phyloP scores from a whole-genome alignment of 35 echinoderm and acorn worm species.

The Heliocidaris tuberculata region DNA sequence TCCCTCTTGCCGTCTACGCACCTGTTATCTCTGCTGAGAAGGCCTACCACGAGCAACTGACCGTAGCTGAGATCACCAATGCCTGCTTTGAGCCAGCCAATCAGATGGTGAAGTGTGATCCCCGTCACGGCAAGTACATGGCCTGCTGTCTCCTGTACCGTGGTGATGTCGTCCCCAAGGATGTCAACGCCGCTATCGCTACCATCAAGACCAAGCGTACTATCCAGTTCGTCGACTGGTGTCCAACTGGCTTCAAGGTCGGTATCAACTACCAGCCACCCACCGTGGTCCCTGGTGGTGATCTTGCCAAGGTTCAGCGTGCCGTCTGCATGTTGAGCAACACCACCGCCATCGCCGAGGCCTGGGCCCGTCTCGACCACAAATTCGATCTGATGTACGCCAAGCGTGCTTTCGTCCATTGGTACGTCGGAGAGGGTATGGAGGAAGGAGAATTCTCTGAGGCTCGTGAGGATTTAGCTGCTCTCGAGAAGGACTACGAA shows the following conservation, averaged over 20 bases:
- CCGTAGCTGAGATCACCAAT: conserved; percentile 62
- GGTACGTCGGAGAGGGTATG: conserved; percentile 75
- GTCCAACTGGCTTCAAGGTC: conserved; percentile 75
- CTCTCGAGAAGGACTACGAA: conserved; percentile 69
- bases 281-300: conserved; percentile 58
- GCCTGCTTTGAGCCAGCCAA: conserved; percentile 69
- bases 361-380: conserved; percentile 72
- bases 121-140: conserved; percentile 80
- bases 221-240: conserved; percentile 73
- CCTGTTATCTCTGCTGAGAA: conserved; percentile 83
- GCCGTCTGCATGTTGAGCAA: conserved; percentile 77
- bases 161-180: conserved; percentile 79
- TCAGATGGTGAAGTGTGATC: conserved; percentile 73
- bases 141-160: conserved; percentile 71
- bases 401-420: conserved; percentile 73
- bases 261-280: conserved; percentile 78
- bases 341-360: conserved; percentile 67
- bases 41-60: conserved; percentile 75
- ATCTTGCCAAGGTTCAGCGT: conserved; percentile 64
- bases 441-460: conserved; percentile 72
- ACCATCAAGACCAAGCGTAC: conserved; percentile 72
- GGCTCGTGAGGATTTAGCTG: conserved; percentile 69
- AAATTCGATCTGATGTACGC: conserved; percentile 75
- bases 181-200: conserved; percentile 71
- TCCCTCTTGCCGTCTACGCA: conserved; percentile 69